Conservation (phyloP, 1,140 invertebrate species). For the Trachymyrmex cornetzi region DNA sequence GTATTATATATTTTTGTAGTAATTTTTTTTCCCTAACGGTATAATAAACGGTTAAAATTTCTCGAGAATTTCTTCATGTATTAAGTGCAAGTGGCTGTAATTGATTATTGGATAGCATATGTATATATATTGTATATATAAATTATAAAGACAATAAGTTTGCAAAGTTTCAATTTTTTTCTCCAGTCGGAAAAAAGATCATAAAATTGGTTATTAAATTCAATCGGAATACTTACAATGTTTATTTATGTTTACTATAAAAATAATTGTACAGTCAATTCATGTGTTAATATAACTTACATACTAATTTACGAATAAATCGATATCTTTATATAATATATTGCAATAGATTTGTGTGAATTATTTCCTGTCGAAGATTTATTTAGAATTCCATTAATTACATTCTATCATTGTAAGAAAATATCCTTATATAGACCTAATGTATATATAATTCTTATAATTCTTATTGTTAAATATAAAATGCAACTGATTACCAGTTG, state of each 20-base stretch:
- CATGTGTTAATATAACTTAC: neutral
- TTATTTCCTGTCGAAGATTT: constrained; percentile 19
- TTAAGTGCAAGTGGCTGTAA: neutral
- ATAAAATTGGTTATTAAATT: neutral
- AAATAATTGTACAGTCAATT: constrained; percentile 17
- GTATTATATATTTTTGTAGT: constrained; percentile 20
- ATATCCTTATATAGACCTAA: constrained; percentile 31
- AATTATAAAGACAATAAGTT: neutral
- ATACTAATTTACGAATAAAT: neutral
- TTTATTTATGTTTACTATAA: neutral
- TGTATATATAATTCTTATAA: neutral
- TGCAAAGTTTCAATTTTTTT: neutral
- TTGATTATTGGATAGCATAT: neutral
- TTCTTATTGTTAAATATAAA: constrained; percentile 36
- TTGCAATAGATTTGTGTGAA: neutral
- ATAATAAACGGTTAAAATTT: neutral
- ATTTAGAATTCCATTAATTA: constrained; percentile 32
- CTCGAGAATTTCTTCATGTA: neutral
- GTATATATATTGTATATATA: no score
- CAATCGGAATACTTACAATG: neutral
- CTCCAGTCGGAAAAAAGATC: neutral
- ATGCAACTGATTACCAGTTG: constrained; percentile 27
- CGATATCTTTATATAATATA: neutral
- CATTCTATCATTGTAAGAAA: constrained; percentile 22
- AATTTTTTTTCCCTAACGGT: neutral